Evolutionary conservation across 2,888 invertebrate genomes (phyloP), one percentile per base, ranked within the genome.

Genomic region (Salticus scenicus): DNA sequence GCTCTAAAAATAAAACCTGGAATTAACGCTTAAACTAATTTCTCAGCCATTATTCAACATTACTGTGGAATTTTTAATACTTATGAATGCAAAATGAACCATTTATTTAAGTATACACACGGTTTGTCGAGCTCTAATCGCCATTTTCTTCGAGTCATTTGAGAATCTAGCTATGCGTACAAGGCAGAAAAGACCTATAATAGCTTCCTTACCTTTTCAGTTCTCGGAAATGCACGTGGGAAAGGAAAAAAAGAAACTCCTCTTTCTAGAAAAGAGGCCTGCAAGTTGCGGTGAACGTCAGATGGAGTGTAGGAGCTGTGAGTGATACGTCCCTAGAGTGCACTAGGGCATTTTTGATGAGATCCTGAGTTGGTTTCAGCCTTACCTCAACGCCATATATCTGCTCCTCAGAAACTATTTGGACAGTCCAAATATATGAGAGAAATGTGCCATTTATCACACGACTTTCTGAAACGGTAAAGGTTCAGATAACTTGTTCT

Each of bases 321-420:
- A 57, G 24, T 57, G 20, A 57, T 57, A 17, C 57, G 5, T 57
- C 57, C 57, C 57, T 57, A 5, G 57, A 57, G 57, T 57, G 57
- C 57, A 57, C 20, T 57, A 24, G 57, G 24, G 57, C 20, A 57
- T 57, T 24, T 57, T 24, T 24, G 57, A 57, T 57, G 57, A 57
- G 57, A 17, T 57, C 57, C 24, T 4, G 57, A 24, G 20, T 24
- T 24, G 57, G 57, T 57, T 57, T 57, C 12, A 57, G 24, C 24
- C 4, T 24, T 57, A 57, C 57, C 57, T 24, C 57, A 20, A 57
- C 4, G 57, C 57, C 24, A 20, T 24, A 20, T 57, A 24, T 57
- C 24, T 57, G 12, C 4, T 57, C 24, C 7, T 57, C 20, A 57
- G 24, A 24, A 57, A 57, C 24, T 24, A 57, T 24, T 57, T 24